These are phyloP conservation scores for Piscicola geometra DNA, from an alignment of 2,888 invertebrate genomes.

Conservation along the genomic window DNA sequence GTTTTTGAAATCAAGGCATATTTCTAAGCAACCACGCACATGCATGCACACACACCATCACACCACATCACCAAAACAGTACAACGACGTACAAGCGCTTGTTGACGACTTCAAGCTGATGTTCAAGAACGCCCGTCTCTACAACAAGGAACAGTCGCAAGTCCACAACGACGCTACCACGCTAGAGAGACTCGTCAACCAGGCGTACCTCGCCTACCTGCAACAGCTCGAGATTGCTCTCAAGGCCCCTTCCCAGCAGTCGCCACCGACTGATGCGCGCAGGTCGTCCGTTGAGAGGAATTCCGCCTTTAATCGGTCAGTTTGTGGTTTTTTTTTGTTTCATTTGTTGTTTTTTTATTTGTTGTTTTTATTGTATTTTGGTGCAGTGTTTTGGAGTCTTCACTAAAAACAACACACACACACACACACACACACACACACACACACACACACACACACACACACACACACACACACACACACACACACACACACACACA, in stretches of 20 bases:
- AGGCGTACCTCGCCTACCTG: background rate
- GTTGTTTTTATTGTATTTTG: too few relatives aligned
- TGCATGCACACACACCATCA: too few relatives aligned
- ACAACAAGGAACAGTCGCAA: constrained; percentile 90
- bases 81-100: constrained; percentile 62
- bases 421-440: too few relatives aligned
- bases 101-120: constrained; percentile 71
- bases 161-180: constrained; percentile 61
- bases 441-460: too few relatives aligned
- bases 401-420: too few relatives aligned
- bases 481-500: too few relatives aligned
- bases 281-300: background rate
- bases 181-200: background rate
- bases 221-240: background rate
- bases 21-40: too few relatives aligned
- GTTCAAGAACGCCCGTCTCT: constrained; percentile 93
- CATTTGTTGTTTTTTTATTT: background rate
- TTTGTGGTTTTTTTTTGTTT: background rate
- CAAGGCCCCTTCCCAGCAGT: background rate
- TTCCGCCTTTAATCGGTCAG: background rate
- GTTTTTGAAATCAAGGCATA: background rate
- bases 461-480: too few relatives aligned
- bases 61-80: too few relatives aligned
- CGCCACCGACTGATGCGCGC: too few relatives aligned
- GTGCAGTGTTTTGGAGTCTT: background rate